Conservation (phyloP, 1,140 invertebrate genomes). For the Papilio machaon region DNA sequence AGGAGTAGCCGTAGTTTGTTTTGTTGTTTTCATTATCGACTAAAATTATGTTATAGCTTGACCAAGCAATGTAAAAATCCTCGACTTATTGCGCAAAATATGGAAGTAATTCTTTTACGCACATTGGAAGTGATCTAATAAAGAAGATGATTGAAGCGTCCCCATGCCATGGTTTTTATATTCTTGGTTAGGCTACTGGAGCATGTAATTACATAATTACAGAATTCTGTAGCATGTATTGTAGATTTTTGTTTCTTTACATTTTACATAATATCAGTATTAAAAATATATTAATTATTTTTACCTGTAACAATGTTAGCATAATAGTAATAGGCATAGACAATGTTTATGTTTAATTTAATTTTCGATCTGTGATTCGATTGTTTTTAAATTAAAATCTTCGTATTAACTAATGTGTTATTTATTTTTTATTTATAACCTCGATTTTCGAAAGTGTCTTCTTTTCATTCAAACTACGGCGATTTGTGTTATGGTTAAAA, state of each 20-base stretch:
- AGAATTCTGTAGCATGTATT: conserved; percentile 4
- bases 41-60: neutral
- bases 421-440: neutral
- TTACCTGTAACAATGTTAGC: conserved; percentile 5
- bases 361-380: conserved; percentile 36
- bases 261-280: conserved; percentile 16
- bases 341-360: conserved; percentile 29
- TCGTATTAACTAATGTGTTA: neutral
- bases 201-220: too few relatives aligned
- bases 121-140: too few relatives aligned
- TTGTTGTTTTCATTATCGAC: neutral
- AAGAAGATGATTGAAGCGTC: too few relatives aligned
- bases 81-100: too few relatives aligned
- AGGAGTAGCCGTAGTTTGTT: neutral
- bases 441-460: neutral
- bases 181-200: neutral
- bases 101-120: too few relatives aligned
- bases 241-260: neutral
- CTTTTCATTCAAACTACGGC: neutral
- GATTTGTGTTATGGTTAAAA: neutral
- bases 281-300: conserved; percentile 5
- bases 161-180: too few relatives aligned
- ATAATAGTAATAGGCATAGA: conserved; percentile 7
- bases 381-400: conserved; percentile 31
- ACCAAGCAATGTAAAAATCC: too few relatives aligned